phyloP scores from a whole-genome alignment of 2,888 invertebrate genomes.

The Pollenia angustigena region DNA sequence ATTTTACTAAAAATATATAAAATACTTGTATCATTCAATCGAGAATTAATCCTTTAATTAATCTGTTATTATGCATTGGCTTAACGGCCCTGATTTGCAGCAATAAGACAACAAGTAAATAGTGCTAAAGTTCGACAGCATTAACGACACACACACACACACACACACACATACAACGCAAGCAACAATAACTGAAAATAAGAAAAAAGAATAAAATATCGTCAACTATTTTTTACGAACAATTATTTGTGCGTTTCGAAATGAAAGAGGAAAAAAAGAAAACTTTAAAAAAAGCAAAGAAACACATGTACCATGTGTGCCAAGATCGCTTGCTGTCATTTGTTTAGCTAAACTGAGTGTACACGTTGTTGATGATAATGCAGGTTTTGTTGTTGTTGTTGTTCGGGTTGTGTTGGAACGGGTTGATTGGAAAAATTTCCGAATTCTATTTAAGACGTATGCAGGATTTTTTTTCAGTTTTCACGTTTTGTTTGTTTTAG shows the following conservation, averaged over 20 bases:
- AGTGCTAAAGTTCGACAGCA: constrained; percentile 81
- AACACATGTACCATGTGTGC: constrained; percentile 81
- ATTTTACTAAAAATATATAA: too few species aligned
- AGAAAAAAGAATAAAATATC: constrained; percentile 55
- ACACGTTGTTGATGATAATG: constrained; percentile 49
- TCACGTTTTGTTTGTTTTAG: neutral
- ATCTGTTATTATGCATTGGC: constrained; percentile 38
- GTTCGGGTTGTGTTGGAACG: constrained; percentile 10
- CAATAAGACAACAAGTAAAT: constrained; percentile 78
- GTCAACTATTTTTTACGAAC: constrained; percentile 63
- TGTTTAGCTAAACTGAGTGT: constrained; percentile 71
- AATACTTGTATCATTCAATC: too few species aligned
- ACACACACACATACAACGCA: neutral
- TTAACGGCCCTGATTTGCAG: constrained; percentile 69
- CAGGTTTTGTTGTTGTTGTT: constrained; percentile 1
- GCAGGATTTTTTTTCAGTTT: neutral
- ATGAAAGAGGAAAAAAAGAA: constrained; percentile 17
- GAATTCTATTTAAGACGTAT: neutral
- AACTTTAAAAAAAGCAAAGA: constrained; percentile 21
- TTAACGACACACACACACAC: constrained; percentile 51
- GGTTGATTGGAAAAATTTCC: constrained; percentile 68
- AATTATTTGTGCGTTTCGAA: constrained; percentile 49
- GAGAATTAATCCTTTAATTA: constrained; percentile 46
- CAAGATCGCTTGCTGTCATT: constrained; percentile 77
- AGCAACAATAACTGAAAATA: constrained; percentile 39